These are phyloP conservation scores for Phyto melanocephala DNA, from an alignment of 2,888 invertebrate genomes.

Conservation along the genomic window DNA sequence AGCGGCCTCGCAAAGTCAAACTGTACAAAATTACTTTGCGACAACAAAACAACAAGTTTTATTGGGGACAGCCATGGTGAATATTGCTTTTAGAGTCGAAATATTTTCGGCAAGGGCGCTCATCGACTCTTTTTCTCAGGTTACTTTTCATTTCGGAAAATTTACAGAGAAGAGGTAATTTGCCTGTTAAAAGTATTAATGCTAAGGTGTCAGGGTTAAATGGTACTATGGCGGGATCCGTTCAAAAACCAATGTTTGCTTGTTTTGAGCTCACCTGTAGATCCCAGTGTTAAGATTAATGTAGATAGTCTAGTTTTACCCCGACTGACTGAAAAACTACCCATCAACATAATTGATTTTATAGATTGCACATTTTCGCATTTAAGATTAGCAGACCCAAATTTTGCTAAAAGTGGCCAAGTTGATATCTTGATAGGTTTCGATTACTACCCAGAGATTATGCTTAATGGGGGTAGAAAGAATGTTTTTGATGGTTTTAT, in stretches of 20 bases:
- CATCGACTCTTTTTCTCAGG: constrained; percentile 23
- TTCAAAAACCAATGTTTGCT: constrained; percentile 2
- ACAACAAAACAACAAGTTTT: neutral
- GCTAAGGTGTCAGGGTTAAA: neutral
- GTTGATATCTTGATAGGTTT: neutral
- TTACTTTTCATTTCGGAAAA: constrained; percentile 16
- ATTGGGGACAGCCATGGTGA: neutral
- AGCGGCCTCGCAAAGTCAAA: neutral
- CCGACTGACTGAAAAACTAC: neutral
- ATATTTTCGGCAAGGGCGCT: constrained; percentile 14
- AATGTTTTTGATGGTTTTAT: neutral
- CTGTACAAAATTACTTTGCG: too few species aligned
- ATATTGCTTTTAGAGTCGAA: neutral
- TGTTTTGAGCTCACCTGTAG: neutral
- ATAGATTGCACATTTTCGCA: neutral
- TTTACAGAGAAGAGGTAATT: neutral
- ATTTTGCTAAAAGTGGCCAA: neutral
- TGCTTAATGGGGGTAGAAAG: neutral
- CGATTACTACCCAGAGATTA: neutral
- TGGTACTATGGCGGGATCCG: neutral
- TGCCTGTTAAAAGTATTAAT: neutral
- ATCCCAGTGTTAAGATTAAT: neutral
- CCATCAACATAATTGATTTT: neutral
- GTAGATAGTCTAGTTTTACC: neutral
- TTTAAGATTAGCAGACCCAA: neutral